Evolutionary conservation across 2,888 invertebrate species (phyloP).

Genomic region (Eupithecia subumbrata): DNA sequence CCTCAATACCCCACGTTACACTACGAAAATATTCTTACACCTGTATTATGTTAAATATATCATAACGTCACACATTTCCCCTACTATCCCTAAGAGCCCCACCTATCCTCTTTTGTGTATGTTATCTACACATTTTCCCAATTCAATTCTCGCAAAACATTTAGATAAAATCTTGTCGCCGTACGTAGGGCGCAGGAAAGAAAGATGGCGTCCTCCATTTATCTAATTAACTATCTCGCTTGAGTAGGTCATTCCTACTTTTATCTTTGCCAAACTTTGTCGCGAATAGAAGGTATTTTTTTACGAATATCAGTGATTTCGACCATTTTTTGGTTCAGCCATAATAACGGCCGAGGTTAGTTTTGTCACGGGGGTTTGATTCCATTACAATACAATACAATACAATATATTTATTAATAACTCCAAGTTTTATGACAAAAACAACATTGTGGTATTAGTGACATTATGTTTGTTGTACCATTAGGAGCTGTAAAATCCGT

Average conservation of each 20-base stretch:
- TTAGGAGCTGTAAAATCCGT: background rate
- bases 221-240: constrained; percentile 68
- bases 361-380: too few species aligned
- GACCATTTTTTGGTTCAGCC: background rate
- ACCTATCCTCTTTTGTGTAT: constrained; percentile 4
- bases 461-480: too few species aligned
- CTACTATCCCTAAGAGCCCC: background rate
- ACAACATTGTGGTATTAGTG: too few species aligned
- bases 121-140: constrained; percentile 31
- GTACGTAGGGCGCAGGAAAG: constrained; percentile 50
- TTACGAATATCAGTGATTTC: background rate
- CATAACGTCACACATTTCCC: background rate
- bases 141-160: constrained; percentile 40
- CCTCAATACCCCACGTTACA: too few species aligned
- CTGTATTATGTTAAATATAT: background rate
- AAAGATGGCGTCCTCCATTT: constrained; percentile 63
- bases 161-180: constrained; percentile 45
- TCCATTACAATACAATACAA: too few species aligned
- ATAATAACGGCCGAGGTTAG: background rate
- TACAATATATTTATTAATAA: too few species aligned
- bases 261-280: constrained; percentile 30
- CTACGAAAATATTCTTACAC: too few species aligned
- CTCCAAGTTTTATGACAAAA: too few species aligned
- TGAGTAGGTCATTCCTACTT: constrained; percentile 34
- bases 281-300: background rate